These are phyloP conservation scores for Falcaria lacertinaria DNA, from an alignment of 2,888 invertebrate genomes.

Conservation along the genomic window DNA sequence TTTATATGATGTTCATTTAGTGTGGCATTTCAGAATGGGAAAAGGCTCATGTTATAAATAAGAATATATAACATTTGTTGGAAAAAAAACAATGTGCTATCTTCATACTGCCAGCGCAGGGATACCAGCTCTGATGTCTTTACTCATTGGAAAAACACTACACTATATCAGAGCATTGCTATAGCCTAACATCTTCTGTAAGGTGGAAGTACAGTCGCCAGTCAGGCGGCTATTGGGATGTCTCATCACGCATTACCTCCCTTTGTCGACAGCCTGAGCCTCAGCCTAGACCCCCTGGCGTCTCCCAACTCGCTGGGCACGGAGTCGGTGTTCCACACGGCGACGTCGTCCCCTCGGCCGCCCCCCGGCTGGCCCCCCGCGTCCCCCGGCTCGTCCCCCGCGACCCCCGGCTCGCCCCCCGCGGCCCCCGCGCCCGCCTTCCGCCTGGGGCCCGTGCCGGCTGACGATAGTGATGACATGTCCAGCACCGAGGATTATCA, in stretches of 20 bases:
- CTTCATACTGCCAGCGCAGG: too few relatives aligned
- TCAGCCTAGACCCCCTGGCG: conserved; percentile 81
- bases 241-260: not conserved
- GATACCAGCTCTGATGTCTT: too few relatives aligned
- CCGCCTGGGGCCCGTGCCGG: conserved; percentile 57
- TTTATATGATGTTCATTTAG: too few relatives aligned
- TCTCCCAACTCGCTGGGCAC: conserved; percentile 71
- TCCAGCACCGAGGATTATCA: conserved; percentile 81
- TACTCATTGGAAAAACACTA: too few relatives aligned
- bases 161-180: too few relatives aligned
- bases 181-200: too few relatives aligned
- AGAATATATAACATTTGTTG: too few relatives aligned
- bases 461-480: conserved; percentile 79
- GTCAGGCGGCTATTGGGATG: too few relatives aligned
- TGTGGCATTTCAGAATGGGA: too few relatives aligned
- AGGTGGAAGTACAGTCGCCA: too few relatives aligned
- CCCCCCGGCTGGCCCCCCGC: conserved; percentile 29
- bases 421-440: conserved; percentile 39
- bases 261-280: conserved; percentile 76
- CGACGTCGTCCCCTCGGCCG: conserved; percentile 73
- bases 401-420: conserved; percentile 10
- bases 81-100: too few relatives aligned
- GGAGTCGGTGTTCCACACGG: conserved; percentile 89
- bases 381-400: conserved; percentile 16
- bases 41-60: too few relatives aligned